Conservation (phyloP, 30 jellyfish, hydroid and myxozoan genomes). For the Nemopilema nomurai region DNA sequence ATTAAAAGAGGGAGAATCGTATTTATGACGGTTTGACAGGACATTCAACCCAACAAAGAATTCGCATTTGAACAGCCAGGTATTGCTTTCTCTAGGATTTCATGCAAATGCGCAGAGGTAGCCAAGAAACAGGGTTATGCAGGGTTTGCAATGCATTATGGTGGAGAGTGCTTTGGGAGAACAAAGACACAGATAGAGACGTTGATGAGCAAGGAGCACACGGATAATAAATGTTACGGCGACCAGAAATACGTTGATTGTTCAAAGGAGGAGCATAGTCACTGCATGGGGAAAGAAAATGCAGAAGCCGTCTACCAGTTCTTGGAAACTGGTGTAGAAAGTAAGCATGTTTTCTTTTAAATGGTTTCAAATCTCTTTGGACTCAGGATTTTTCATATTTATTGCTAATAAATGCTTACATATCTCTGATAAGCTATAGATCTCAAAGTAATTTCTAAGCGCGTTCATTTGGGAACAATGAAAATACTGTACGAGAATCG, state of each 20-base stretch:
- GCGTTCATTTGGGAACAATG: no score
- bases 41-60: no score
- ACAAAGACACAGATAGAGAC: not conserved
- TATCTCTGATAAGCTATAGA: no score
- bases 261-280: conserved; percentile 3
- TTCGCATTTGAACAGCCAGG: no score
- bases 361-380: not conserved
- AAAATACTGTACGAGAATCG: no score
- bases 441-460: no score
- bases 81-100: conserved; percentile 7
- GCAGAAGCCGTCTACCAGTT: conserved; percentile 31
- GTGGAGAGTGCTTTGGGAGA: conserved; percentile 15
- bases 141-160: conserved; percentile 16
- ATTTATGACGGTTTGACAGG: no score
- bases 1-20: no score
- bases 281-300: conserved; percentile 21
- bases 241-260: conserved; percentile 20
- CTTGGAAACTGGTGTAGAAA: not conserved
- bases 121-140: conserved; percentile 7
- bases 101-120: conserved; percentile 21
- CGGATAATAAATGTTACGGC: not conserved
- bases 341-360: not conserved
- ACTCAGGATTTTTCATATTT: no score
- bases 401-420: no score
- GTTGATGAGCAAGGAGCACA: conserved; percentile 6